phyloP scores from a whole-genome alignment of 2,113 vertebrate species.

The Lagopus leucura region DNA sequence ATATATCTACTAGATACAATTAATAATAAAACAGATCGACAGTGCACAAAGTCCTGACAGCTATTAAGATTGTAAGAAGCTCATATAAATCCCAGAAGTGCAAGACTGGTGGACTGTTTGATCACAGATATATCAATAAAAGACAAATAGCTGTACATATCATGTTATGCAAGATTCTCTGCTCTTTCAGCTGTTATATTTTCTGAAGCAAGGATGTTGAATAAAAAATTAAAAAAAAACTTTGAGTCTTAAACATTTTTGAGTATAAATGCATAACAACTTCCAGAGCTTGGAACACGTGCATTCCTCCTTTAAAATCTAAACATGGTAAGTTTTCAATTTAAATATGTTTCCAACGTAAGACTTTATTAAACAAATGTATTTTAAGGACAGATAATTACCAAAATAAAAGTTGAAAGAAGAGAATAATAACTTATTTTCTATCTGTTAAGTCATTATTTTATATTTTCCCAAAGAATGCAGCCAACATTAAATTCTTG shows the following conservation, averaged over 20 bases:
- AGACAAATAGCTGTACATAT: background rate
- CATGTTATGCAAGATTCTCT: background rate
- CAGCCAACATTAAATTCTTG: background rate
- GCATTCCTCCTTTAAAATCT: background rate
- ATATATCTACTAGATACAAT: background rate
- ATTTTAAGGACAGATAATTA: background rate
- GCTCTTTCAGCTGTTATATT: background rate
- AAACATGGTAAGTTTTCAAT: background rate
- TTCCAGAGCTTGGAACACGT: background rate
- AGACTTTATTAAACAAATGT: background rate
- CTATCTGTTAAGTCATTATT: background rate
- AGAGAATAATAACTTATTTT: background rate
- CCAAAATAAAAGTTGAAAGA: background rate
- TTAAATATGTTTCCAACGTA: background rate
- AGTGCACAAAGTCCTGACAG: background rate
- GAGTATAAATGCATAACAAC: background rate
- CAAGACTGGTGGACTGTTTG: background rate
- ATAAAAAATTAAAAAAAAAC: background rate
- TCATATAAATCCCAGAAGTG: constrained; percentile 33
- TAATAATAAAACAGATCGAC: constrained; percentile 1
- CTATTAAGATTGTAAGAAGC: constrained; percentile 24
- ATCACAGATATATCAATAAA: background rate
- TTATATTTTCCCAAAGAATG: background rate
- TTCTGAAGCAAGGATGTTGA: background rate
- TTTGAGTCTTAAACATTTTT: constrained; percentile 1